Evolutionary conservation across 2,113 vertebrate genomes (phyloP).

Genomic region (Xenopus borealis): DNA sequence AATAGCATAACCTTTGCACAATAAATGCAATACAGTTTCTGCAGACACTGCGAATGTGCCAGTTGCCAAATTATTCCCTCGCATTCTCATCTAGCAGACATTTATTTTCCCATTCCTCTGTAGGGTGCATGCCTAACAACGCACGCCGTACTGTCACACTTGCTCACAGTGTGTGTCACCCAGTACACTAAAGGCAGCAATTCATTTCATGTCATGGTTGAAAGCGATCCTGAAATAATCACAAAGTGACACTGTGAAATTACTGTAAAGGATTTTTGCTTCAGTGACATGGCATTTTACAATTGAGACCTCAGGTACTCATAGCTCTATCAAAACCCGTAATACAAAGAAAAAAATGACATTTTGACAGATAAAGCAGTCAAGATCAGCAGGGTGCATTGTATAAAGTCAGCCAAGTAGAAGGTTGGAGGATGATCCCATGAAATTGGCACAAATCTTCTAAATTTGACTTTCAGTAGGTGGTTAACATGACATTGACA

Average conservation of each 20-base stretch:
- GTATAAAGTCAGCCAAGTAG: slow-evolving; percentile 66
- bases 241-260: slow-evolving; percentile 81
- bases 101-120: slow-evolving; percentile 7
- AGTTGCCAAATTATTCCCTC: not conserved
- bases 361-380: slow-evolving; percentile 65
- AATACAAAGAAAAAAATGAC: slow-evolving; percentile 47
- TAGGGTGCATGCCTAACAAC: slow-evolving; percentile 53
- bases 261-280: slow-evolving; percentile 63
- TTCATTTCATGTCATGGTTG: slow-evolving; percentile 81
- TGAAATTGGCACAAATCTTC: slow-evolving; percentile 78
- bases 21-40: too few relatives aligned
- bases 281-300: slow-evolving; percentile 64
- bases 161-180: slow-evolving; percentile 68
- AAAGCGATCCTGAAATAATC: slow-evolving; percentile 80
- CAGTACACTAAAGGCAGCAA: slow-evolving; percentile 70
- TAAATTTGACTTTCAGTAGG: slow-evolving; percentile 60
- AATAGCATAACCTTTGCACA: too few relatives aligned
- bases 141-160: slow-evolving; percentile 69
- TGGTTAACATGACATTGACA: slow-evolving; percentile 55
- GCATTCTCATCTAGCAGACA: not conserved
- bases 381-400: slow-evolving; percentile 59
- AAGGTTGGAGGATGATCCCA: slow-evolving; percentile 75
- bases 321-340: slow-evolving; percentile 63
- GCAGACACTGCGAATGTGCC: not conserved
- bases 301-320: slow-evolving; percentile 71